phyloP scores from a whole-genome alignment of 2,888 invertebrate species.

The Cremastobaeus sp. region DNA sequence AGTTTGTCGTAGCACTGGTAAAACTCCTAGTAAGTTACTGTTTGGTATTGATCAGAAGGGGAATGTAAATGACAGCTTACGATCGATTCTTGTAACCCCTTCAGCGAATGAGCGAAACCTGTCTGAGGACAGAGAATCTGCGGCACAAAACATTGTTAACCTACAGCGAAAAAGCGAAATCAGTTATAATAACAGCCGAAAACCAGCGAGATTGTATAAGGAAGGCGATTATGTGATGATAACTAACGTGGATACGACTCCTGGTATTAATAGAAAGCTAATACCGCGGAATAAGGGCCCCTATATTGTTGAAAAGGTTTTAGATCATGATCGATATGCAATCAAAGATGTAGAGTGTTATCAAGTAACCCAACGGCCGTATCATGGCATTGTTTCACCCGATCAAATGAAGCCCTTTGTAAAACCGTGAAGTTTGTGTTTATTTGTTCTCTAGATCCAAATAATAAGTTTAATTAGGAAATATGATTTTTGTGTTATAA shows the following conservation, averaged over 20 bases:
- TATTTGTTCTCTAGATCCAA: too few relatives aligned
- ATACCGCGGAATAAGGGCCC: not conserved
- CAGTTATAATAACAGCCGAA: slow-evolving; percentile 37
- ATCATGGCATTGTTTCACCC: not conserved
- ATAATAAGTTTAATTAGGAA: not conserved
- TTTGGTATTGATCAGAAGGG: too few relatives aligned
- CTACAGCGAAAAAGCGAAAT: not conserved
- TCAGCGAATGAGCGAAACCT: too few relatives aligned
- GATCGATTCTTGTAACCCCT: too few relatives aligned
- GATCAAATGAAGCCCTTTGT: slow-evolving; percentile 6
- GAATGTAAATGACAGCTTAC: too few relatives aligned
- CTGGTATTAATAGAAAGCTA: slow-evolving; percentile 22
- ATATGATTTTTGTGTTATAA: not conserved
- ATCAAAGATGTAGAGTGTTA: not conserved
- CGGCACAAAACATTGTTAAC: not conserved
- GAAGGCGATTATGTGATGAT: not conserved
- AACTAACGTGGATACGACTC: not conserved
- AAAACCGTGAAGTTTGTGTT: not conserved
- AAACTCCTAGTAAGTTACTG: slow-evolving; percentile 64
- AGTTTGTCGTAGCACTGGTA: slow-evolving; percentile 62
- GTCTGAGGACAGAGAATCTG: too few relatives aligned
- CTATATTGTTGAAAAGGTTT: not conserved
- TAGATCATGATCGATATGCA: not conserved
- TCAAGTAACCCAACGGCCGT: not conserved
- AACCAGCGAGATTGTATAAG: not conserved